Evolutionary conservation across 2,888 invertebrate genomes (phyloP).

Genomic region (Drepanosiphum platanoidis): DNA sequence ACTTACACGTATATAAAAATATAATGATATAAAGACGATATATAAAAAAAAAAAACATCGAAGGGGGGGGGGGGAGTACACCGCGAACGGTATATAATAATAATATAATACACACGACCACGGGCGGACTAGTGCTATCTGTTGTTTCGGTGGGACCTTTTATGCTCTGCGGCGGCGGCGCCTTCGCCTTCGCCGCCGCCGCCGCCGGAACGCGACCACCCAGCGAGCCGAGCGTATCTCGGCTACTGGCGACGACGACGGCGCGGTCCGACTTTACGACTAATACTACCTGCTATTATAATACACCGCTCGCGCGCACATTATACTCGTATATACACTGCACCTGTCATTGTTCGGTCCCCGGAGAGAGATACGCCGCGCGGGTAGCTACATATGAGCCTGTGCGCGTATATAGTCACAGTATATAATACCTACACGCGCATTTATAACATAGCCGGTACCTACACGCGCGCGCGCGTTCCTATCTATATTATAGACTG

Average conservation of each 20-base stretch:
- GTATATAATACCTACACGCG: neutral
- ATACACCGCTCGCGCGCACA: neutral
- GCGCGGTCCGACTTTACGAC: slow-evolving; percentile 43
- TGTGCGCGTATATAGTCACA: neutral
- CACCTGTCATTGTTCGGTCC: slow-evolving; percentile 47
- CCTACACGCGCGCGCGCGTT: neutral
- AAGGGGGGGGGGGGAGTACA: too few species aligned
- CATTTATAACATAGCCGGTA: neutral
- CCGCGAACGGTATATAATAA: neutral
- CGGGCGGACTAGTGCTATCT: neutral
- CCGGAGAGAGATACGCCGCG: neutral
- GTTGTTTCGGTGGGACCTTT: slow-evolving; percentile 2
- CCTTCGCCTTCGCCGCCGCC: neutral
- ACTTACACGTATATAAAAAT: neutral
- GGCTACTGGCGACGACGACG: slow-evolving; percentile 36
- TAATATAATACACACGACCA: neutral
- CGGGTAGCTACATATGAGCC: neutral
- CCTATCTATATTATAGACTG: too few species aligned
- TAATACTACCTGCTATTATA: neutral
- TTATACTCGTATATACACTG: neutral
- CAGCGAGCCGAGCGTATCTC: neutral
- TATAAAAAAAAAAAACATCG: too few species aligned
- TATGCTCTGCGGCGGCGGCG: neutral
- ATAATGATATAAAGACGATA: too few species aligned
- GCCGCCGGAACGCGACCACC: slow-evolving; percentile 1